A percentile compares a stretch with the other conserved stretches of the same genome.
Evolutionary conservation across 2,888 invertebrate species (phyloP).

Genomic region (Dendrolimus pini): DNA sequence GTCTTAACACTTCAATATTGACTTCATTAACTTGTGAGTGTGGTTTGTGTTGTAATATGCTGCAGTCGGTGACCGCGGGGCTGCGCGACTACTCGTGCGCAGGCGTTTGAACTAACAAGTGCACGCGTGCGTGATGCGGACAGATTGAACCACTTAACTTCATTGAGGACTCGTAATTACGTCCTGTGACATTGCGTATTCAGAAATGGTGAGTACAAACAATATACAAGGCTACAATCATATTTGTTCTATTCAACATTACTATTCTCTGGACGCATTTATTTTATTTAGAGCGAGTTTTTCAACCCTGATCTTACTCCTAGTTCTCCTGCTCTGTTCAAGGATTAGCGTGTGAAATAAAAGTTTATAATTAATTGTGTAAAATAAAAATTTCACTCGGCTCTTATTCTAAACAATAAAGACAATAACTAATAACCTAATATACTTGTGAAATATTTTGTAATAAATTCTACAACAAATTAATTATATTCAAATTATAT

Average conservation of each 20-base stretch:
- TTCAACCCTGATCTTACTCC: too few relatives aligned
- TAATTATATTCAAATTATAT: too few relatives aligned
- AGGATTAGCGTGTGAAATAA: too few relatives aligned
- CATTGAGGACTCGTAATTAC: constrained; percentile 10
- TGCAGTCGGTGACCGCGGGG: constrained; percentile 49
- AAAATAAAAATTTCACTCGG: too few relatives aligned
- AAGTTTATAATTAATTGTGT: too few relatives aligned
- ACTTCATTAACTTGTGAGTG: constrained; percentile 1
- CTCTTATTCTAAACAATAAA: too few relatives aligned
- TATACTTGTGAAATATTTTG: too few relatives aligned
- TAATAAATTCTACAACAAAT: too few relatives aligned
- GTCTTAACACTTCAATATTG: too few relatives aligned
- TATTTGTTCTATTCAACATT: background rate
- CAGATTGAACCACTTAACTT: constrained; percentile 59
- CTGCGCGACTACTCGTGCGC: constrained; percentile 39
- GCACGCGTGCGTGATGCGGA: constrained; percentile 44
- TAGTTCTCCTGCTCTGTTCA: too few relatives aligned
- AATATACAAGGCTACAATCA: background rate
- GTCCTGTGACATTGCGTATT: constrained; percentile 9
- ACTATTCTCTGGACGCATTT: background rate
- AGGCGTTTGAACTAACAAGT: constrained; percentile 11
- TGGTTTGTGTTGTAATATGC: constrained; percentile 7
- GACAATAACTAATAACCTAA: too few relatives aligned
- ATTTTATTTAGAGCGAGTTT: too few relatives aligned
- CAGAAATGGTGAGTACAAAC: constrained; percentile 16